phyloP scores from a whole-genome alignment of 2,888 invertebrate genomes.

The Linnaemya vulpina region DNA sequence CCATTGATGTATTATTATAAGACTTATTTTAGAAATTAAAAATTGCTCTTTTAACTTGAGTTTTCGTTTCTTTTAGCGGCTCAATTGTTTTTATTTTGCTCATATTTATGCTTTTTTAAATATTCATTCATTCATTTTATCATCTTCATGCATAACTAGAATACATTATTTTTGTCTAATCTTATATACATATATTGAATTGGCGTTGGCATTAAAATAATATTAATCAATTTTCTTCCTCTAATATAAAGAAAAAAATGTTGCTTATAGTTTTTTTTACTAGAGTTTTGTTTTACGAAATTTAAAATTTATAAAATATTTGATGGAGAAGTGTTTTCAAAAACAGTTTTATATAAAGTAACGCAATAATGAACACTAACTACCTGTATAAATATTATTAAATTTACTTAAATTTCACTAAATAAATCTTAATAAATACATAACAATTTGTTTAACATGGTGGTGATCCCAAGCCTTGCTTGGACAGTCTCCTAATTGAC shows the following conservation, averaged over 20 bases:
- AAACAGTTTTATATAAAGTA: slow-evolving; percentile 29
- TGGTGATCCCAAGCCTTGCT: too few species aligned
- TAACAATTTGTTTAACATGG: too few species aligned
- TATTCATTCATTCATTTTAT: slow-evolving; percentile 14
- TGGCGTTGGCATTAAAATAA: slow-evolving; percentile 69
- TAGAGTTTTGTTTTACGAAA: slow-evolving; percentile 14
- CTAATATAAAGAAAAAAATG: slow-evolving; percentile 62
- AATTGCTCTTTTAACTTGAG: not conserved
- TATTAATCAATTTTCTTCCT: slow-evolving; percentile 41
- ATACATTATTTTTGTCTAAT: slow-evolving; percentile 40
- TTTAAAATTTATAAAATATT: slow-evolving; percentile 60
- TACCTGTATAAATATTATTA: too few species aligned
- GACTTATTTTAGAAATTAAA: not conserved
- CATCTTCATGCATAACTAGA: slow-evolving; percentile 47
- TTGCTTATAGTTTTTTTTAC: slow-evolving; percentile 70
- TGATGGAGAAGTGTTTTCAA: slow-evolving; percentile 5
- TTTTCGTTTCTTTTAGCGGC: slow-evolving; percentile 46
- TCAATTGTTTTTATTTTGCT: slow-evolving; percentile 33
- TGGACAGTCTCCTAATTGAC: too few species aligned
- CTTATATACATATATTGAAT: slow-evolving; percentile 58
- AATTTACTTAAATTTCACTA: not conserved
- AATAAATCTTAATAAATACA: too few species aligned
- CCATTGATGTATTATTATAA: not conserved
- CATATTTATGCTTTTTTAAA: slow-evolving; percentile 32
- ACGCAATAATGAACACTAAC: too few species aligned